phyloP scores from a whole-genome alignment of 2,113 vertebrate species.

The Dolichallabes microphthalmus region DNA sequence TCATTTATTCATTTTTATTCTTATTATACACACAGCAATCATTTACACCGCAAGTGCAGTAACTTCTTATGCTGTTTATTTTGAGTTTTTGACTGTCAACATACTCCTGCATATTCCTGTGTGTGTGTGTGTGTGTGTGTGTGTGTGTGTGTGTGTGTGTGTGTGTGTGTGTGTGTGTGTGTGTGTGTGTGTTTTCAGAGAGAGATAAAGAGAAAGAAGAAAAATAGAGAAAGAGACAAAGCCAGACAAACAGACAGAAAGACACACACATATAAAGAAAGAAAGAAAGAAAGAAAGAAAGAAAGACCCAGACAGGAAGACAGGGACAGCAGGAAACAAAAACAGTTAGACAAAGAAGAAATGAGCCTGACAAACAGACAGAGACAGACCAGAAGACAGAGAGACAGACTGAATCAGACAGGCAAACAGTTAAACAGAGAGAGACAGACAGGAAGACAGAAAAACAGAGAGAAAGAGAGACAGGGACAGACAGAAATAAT shows the following conservation, averaged over 20 bases:
- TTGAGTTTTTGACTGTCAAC: background rate
- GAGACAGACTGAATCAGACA: background rate
- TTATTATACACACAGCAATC: background rate
- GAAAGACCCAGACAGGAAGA: background rate
- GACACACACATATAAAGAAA: background rate
- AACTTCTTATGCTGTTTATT: background rate
- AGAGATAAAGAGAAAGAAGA: no score
- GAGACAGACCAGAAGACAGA: background rate
- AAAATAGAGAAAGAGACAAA: background rate
- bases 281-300: background rate
- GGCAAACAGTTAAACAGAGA: background rate
- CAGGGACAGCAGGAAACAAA: background rate
- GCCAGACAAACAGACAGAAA: background rate
- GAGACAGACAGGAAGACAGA: background rate
- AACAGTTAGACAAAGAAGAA: background rate
- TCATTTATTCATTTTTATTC: background rate
- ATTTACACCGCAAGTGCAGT: background rate
- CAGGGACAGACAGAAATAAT: background rate
- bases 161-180: slow-evolving; percentile 4
- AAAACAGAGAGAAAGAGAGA: background rate
- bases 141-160: background rate
- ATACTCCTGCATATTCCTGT: background rate
- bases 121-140: background rate
- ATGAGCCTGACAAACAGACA: background rate
- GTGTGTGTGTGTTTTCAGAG: background rate